Evolutionary conservation across 2,888 invertebrate genomes (phyloP).

Genomic region (Phaedon cochleariae): DNA sequence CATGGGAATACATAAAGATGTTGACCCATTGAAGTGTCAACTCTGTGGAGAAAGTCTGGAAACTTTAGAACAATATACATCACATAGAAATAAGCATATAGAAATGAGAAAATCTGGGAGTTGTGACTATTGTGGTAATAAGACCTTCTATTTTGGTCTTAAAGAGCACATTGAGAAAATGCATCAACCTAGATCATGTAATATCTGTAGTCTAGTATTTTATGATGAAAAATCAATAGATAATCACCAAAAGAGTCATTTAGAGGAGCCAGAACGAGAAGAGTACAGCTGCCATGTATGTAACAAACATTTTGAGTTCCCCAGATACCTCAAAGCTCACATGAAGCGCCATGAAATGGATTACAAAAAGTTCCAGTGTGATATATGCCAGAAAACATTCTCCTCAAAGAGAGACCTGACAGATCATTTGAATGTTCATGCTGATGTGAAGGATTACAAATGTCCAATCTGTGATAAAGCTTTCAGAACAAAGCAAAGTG

Average conservation of each 20-base stretch:
- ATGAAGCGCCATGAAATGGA: slow-evolving; percentile 40
- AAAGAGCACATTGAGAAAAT: slow-evolving; percentile 41
- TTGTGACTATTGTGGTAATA: slow-evolving; percentile 43
- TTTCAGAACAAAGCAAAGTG: slow-evolving; percentile 43
- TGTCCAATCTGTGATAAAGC: slow-evolving; percentile 42
- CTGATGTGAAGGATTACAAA: slow-evolving; percentile 39
- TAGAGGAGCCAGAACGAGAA: slow-evolving; percentile 30
- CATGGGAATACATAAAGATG: slow-evolving; percentile 37
- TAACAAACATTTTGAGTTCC: slow-evolving; percentile 40
- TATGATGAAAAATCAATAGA: slow-evolving; percentile 43
- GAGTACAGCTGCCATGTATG: slow-evolving; percentile 37
- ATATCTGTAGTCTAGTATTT: slow-evolving; percentile 40
- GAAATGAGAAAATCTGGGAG: slow-evolving; percentile 38
- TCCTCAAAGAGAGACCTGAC: slow-evolving; percentile 40
- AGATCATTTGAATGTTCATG: slow-evolving; percentile 41
- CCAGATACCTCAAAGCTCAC: slow-evolving; percentile 40
- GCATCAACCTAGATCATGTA: slow-evolving; percentile 38
- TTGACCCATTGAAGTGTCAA: slow-evolving; percentile 37
- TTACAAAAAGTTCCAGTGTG: slow-evolving; percentile 43
- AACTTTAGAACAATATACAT: slow-evolving; percentile 27
- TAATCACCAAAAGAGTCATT: slow-evolving; percentile 41
- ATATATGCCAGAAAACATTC: slow-evolving; percentile 39
- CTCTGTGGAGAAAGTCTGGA: slow-evolving; percentile 31
- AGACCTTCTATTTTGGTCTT: slow-evolving; percentile 41
- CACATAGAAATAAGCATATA: slow-evolving; percentile 38